Percentiles rank a stretch among this genome's conserved stretches.
These are phyloP conservation scores for Polyergus mexicanus DNA, from an alignment of 1,140 invertebrate species.

Conservation along the genomic window DNA sequence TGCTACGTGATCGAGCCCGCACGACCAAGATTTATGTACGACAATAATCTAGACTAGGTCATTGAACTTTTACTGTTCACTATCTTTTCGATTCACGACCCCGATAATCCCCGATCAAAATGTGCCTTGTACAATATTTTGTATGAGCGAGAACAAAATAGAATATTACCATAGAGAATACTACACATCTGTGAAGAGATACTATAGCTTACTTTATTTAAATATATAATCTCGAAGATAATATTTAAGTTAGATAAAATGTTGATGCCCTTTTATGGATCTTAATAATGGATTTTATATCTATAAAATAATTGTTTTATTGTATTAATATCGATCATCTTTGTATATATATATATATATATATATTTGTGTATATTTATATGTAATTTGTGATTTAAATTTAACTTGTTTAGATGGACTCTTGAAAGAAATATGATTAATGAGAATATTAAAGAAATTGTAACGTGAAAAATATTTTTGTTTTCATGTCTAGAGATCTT, in stretches of 20 bases:
- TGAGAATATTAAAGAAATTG: neutral
- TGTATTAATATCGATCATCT: too few relatives aligned
- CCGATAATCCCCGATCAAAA: slow-evolving; percentile 37
- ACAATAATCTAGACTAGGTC: slow-evolving; percentile 78
- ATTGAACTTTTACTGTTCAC: slow-evolving; percentile 73
- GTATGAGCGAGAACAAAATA: neutral
- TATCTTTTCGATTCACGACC: slow-evolving; percentile 55
- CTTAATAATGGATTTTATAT: too few relatives aligned
- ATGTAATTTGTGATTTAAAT: too few relatives aligned
- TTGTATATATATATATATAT: too few relatives aligned
- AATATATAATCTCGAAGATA: neutral
- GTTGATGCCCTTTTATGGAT: too few relatives aligned
- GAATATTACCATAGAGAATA: neutral
- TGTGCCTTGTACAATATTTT: slow-evolving; percentile 17
- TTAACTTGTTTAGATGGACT: neutral
- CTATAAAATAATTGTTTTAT: too few relatives aligned
- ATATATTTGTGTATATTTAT: too few relatives aligned
- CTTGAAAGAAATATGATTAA: neutral
- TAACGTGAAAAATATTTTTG: neutral
- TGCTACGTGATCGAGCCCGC: slow-evolving; percentile 70
- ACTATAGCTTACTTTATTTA: neutral
- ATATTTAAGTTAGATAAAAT: too few relatives aligned
- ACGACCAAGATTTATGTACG: slow-evolving; percentile 73
- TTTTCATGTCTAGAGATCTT: neutral
- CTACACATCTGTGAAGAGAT: neutral